These are phyloP conservation scores for Lucilia cuprina DNA, from an alignment of 1,140 invertebrate species.

Conservation along the genomic window DNA sequence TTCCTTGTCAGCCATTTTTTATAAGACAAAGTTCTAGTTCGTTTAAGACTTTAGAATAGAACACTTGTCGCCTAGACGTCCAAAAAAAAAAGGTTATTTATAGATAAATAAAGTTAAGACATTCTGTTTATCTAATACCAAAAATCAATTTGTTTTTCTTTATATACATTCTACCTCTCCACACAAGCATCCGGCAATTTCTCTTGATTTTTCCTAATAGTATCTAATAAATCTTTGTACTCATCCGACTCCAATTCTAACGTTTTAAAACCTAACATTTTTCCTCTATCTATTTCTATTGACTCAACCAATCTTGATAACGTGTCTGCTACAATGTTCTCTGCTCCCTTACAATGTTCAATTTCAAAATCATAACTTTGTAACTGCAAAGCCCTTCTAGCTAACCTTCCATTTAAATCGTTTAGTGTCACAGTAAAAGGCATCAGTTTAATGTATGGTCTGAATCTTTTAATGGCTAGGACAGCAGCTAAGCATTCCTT, in stretches of 20 bases:
- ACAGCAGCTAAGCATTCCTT: constrained; percentile 37
- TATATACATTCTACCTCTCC: too few relatives aligned
- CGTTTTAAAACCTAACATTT: background rate
- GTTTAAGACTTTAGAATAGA: too few relatives aligned
- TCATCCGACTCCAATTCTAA: background rate
- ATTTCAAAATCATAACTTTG: constrained; percentile 34
- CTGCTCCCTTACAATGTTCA: constrained; percentile 7
- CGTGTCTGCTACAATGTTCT: constrained; percentile 22
- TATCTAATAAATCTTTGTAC: background rate
- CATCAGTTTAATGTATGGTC: constrained; percentile 16
- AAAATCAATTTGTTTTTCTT: too few relatives aligned
- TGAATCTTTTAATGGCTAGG: constrained; percentile 29
- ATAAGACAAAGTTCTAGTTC: too few relatives aligned
- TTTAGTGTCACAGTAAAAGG: constrained; percentile 37
- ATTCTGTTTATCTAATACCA: too few relatives aligned
- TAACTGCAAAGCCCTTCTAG: constrained; percentile 17
- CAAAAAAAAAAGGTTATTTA: too few relatives aligned
- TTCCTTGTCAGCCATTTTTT: too few relatives aligned
- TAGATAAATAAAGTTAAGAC: too few relatives aligned
- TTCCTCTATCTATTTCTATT: background rate
- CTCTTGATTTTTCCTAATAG: background rate
- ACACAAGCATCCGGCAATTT: too few relatives aligned
- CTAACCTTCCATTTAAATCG: constrained; percentile 43
- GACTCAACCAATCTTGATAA: background rate
- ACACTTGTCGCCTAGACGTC: too few relatives aligned